These are phyloP conservation scores for Sciaenops ocellatus DNA, from an alignment of 2,797 vertebrate genomes.

Conservation along the genomic window DNA sequence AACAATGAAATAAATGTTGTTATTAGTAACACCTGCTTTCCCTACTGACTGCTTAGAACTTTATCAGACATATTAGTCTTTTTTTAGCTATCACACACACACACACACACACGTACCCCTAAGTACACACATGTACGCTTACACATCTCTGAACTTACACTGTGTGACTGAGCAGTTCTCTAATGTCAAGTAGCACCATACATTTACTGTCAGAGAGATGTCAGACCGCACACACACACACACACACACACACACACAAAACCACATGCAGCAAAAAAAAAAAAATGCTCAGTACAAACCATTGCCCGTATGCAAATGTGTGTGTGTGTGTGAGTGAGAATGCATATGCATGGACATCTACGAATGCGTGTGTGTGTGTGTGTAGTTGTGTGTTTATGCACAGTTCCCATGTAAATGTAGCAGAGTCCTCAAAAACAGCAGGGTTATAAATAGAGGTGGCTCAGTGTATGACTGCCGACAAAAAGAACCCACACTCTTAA, in stretches of 20 bases:
- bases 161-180: conserved; percentile 3
- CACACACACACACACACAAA: not conserved
- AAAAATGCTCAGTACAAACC: not conserved
- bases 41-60: not conserved
- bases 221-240: conserved; percentile 23
- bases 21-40: not conserved
- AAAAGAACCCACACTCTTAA: conserved; percentile 63
- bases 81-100: not conserved
- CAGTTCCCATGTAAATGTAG: conserved; percentile 45
- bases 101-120: no score
- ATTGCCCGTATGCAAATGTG: conserved; percentile 27
- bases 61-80: not conserved
- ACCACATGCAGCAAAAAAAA: not conserved
- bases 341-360: not conserved
- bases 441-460: conserved; percentile 63
- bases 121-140: not conserved
- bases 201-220: conserved; percentile 35
- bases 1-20: not conserved
- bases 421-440: conserved; percentile 56
- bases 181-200: not conserved
- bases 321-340: not conserved
- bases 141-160: not conserved
- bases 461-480: conserved; percentile 48
- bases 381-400: not conserved
- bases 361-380: not conserved